Evolutionary conservation across 1,140 invertebrate genomes (phyloP).

Genomic region (Lerema accius): DNA sequence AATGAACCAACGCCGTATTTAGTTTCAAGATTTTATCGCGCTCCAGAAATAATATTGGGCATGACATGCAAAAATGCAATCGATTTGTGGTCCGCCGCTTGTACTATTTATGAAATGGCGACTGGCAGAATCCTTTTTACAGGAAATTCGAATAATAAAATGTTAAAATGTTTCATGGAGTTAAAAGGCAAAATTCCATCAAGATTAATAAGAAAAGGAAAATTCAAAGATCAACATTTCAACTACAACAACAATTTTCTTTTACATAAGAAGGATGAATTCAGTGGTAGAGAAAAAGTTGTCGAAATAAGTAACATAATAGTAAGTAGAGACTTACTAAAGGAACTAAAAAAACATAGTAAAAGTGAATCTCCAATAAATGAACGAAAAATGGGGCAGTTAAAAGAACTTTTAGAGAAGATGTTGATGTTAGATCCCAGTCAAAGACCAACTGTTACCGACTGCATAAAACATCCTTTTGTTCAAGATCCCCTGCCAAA

Average conservation of each 20-base stretch:
- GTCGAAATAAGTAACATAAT: conserved; percentile 95
- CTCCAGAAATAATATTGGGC: conserved; percentile 99
- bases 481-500: conserved; percentile 94
- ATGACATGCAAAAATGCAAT: conserved; percentile 97
- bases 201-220: conserved; percentile 96
- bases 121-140: conserved; percentile 99
- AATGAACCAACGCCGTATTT: conserved; percentile 99
- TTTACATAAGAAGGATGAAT: conserved; percentile 98
- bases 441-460: conserved; percentile 95
- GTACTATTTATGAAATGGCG: conserved; percentile 99
- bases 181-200: conserved; percentile 98
- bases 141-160: conserved; percentile 99
- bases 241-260: conserved; percentile 98
- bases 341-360: conserved; percentile 91
- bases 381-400: conserved; percentile 93
- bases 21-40: conserved; percentile 98
- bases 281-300: conserved; percentile 97
- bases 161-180: conserved; percentile 99
- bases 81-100: conserved; percentile 99
- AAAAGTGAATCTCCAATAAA: conserved; percentile 94
- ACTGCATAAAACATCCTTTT: conserved; percentile 97
- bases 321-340: conserved; percentile 90
- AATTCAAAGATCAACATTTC: conserved; percentile 98
- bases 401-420: conserved; percentile 97
- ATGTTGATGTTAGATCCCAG: conserved; percentile 95